Conservation (phyloP, 2,113 vertebrate genomes). For the Australoheros scitulus region DNA sequence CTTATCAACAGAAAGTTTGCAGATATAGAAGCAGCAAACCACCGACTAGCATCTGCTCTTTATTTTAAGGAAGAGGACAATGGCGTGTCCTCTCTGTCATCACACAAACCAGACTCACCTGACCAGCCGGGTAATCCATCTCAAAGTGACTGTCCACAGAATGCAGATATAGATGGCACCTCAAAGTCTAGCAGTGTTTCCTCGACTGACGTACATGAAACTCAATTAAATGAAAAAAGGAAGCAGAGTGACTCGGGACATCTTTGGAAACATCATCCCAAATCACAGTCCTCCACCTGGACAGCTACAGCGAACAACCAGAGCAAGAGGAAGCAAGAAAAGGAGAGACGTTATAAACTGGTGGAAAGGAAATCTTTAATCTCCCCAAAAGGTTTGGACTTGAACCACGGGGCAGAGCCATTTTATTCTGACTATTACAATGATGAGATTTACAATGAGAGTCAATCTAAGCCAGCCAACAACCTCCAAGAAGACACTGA, state of each 20-base stretch:
- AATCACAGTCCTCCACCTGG: not conserved
- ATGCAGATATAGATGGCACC: not conserved
- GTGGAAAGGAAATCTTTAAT: conserved; percentile 2
- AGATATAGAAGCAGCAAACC: conserved; percentile 83
- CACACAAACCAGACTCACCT: conserved; percentile 21
- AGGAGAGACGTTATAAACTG: not conserved
- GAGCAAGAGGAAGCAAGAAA: conserved; percentile 4
- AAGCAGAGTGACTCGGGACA: conserved; percentile 28
- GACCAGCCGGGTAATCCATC: conserved; percentile 2
- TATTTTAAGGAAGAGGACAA: conserved; percentile 62
- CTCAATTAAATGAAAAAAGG: conserved; percentile 20
- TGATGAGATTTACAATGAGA: not conserved
- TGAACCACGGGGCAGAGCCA: not conserved
- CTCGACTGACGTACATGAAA: conserved; percentile 2
- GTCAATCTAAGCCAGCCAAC: conserved; percentile 6
- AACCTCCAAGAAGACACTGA: conserved; percentile 32
- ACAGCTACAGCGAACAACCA: conserved; percentile 1
- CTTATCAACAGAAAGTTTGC: conserved; percentile 80
- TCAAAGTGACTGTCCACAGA: conserved; percentile 9
- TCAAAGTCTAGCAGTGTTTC: not conserved
- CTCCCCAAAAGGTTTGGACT: conserved; percentile 5
- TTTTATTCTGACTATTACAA: conserved; percentile 7
- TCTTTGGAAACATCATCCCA: conserved; percentile 28
- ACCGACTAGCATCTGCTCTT: conserved; percentile 74
- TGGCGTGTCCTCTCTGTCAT: conserved; percentile 4